Base-by-base conservation (phyloP, 2,888 invertebrate species). In the Cybosia mesomella region DNA sequence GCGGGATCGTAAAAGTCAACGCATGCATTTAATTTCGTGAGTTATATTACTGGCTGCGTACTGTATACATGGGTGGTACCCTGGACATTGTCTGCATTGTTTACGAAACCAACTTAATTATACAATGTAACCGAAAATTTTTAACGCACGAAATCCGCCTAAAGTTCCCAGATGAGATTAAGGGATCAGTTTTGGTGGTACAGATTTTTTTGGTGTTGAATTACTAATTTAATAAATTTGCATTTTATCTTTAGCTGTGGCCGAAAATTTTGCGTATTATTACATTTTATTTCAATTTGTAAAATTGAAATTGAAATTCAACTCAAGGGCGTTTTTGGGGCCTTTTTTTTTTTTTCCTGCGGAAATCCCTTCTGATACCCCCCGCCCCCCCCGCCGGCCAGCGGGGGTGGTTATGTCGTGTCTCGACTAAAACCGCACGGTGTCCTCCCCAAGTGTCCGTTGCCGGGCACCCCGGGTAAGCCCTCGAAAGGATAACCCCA, bases 11-110 rank as follows among this genome's bases (percentile, higher is more conserved):
- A 91, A 91, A 91, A 90, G 87, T 90, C 91, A 88, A 90, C 91
- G 90, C 90, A 88, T 91, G 91, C 91, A 90, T 90, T 91, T 91
- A 90, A 91, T 91, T 90, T 87, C 75, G 80, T 84, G 85, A 89
- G 86, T 88, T 89, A 91, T 87, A 85, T 77, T 82, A 81, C 81
- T 82, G 9, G 64, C 65, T 70, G 70, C 64, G 64, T 64, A 68
- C 64, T 43, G 64, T 61, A 22, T 58, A 62, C 60, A 66, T 72
- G 65, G 71, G 74, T 68, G 73, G 58, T 53, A 71, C 67, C 70
- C 68, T 74, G 73, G 70, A 63, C 63, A 53, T 34, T 55, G 59
- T 34, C 60, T 64, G 60, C 63, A 61, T 66, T 72, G 77, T 73
- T 72, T 55, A 64, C 71, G 55, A 67, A 61, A 58, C 28, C 54